Conservation (phyloP, 2,797 vertebrate species). For the Hapalemur alaotrensis region DNA sequence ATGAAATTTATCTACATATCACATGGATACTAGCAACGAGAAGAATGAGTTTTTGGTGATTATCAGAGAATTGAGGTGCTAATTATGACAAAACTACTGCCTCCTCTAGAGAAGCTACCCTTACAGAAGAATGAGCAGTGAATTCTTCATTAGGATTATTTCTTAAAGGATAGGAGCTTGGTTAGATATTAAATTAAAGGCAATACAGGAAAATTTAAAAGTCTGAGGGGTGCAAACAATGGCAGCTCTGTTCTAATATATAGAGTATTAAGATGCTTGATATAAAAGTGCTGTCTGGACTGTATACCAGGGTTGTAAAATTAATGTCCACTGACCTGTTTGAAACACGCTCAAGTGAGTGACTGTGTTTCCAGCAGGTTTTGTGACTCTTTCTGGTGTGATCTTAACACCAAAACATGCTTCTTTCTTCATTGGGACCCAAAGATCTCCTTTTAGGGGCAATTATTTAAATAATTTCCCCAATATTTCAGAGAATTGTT, state of each 20-base stretch:
- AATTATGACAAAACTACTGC: constrained; percentile 6
- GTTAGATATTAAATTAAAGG: constrained; percentile 18
- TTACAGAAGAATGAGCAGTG: background rate
- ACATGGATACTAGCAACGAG: background rate
- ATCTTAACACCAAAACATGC: background rate
- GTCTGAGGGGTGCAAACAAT: background rate
- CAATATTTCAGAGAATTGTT: background rate
- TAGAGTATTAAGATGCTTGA: background rate
- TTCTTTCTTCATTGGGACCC: background rate
- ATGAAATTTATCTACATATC: background rate
- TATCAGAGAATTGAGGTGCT: background rate
- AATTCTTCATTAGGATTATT: background rate
- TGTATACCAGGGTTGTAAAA: background rate
- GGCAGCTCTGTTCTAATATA: background rate
- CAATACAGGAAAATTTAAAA: background rate
- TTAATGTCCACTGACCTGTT: background rate
- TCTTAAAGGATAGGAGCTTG: background rate
- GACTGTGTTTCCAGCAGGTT: background rate
- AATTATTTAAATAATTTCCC: constrained; percentile 22
- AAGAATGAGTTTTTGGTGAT: constrained; percentile 10
- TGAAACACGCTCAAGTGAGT: background rate
- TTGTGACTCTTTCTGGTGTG: background rate
- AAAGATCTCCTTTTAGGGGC: background rate
- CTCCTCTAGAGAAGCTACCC: background rate
- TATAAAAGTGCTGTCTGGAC: background rate